Conservation (phyloP, 2,888 invertebrate species). For the Diaprepes abbreviatus region DNA sequence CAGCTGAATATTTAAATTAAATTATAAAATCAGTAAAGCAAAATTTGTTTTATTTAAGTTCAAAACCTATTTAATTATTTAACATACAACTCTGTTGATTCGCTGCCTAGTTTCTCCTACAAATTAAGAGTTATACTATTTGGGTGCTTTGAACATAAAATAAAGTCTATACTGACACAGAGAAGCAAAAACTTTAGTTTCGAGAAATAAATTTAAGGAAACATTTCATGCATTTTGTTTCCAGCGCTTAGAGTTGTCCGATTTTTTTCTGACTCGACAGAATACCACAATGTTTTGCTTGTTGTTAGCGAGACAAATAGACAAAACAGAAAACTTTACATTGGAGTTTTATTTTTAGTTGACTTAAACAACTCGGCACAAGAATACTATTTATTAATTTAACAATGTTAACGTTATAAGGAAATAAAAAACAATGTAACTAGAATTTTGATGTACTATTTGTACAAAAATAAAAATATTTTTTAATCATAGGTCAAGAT, state of each 20-base stretch:
- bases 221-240: conserved; percentile 45
- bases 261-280: conserved; percentile 29
- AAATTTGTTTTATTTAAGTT: too few species aligned
- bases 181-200: conserved; percentile 35
- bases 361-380: too few species aligned
- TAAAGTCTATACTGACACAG: conserved; percentile 27
- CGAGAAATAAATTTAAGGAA: conserved; percentile 39
- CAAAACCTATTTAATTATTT: too few species aligned
- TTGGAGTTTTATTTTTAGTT: too few species aligned
- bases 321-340: conserved; percentile 35
- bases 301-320: conserved; percentile 35
- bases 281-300: conserved; percentile 31
- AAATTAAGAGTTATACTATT: conserved; percentile 29
- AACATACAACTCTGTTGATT: not conserved
- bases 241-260: conserved; percentile 30
- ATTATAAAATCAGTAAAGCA: too few species aligned
- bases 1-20: too few species aligned
- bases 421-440: too few species aligned
- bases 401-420: too few species aligned
- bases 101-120: not conserved
- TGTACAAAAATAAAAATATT: too few species aligned
- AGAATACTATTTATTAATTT: too few species aligned
- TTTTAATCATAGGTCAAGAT: too few species aligned
- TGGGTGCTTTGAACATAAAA: conserved; percentile 25
- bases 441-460: too few species aligned